Evolutionary conservation across 2,888 invertebrate species (phyloP), one percentile per base, ranked within the genome.

Genomic region (Coelinius sp.): DNA sequence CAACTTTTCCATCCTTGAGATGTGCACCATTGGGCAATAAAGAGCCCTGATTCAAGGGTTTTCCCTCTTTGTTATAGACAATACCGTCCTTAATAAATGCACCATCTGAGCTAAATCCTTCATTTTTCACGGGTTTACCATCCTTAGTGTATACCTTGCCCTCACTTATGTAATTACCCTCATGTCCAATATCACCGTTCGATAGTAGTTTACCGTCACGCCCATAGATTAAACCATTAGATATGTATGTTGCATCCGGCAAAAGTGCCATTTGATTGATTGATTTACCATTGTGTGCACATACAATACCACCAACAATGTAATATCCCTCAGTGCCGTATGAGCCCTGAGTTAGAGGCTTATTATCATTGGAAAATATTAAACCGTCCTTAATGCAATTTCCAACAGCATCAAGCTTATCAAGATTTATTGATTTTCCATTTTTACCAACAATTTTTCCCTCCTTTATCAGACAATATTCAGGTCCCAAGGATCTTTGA

Each of bases 291-390:
- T 82, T 84, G 27, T 81, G 80, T 46, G 82, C 83, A 72, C 83
- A 85, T n/a, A 86, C 84, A 2, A 84, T 68, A 44, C 87, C 86
- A 6, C 82, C 85, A 1, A 86, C 84, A n/a, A 87, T 83, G 73
- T 84, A 84, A 71, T 82, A 83, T 2, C 83, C 84, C 27, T 85
- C 84, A 5, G 82, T 81, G n/a, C 83, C 83, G 35, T 83, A 83
- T 0, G 82, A 83, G 2, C 85, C 86, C 67, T 85, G 83, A 2
- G 84, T 85, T 27, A 87, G 52, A 5, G 87, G 87, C 71, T 83
- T 85, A 1, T 81, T 80, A 67, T 80, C 81, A 10, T 79, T 77
- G 2, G 81, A 75, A 49, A 85, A 86, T 38, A 87, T 75, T 1
- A 87, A 75, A 41, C 87, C 87, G 2, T 87, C 87, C 70, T 86